A percentile compares a stretch with the other conserved stretches of the same genome.
phyloP scores from a whole-genome alignment of 2,113 vertebrate genomes.

The Labeo catla region DNA sequence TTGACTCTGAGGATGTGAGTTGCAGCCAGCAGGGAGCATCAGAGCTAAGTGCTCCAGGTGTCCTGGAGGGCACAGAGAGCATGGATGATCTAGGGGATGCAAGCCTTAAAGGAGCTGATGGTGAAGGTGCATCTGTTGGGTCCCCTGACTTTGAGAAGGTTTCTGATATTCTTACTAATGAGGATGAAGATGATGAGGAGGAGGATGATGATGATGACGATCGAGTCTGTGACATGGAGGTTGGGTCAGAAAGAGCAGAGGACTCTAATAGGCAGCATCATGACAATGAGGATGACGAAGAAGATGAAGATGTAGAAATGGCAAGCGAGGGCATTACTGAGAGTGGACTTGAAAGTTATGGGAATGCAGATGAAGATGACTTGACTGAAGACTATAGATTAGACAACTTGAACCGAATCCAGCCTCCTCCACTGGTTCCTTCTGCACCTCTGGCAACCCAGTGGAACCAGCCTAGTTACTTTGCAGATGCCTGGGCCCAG shows the following conservation, averaged over 20 bases:
- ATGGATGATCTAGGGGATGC: conserved; percentile 78
- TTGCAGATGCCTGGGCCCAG: conserved; percentile 70
- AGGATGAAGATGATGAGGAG: conserved; percentile 66
- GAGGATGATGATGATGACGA: conserved; percentile 67
- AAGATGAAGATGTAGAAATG: conserved; percentile 80
- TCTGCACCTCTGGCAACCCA: conserved; percentile 63
- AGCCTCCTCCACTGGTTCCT: conserved; percentile 62
- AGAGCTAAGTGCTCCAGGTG: conserved; percentile 77
- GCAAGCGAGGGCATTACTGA: conserved; percentile 79
- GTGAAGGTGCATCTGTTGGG: conserved; percentile 74
- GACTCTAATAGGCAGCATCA: conserved; percentile 62
- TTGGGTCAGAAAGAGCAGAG: conserved; percentile 74
- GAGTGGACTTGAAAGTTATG: conserved; percentile 80
- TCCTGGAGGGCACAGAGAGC: conserved; percentile 80
- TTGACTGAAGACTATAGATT: conserved; percentile 76
- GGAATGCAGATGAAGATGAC: conserved; percentile 79
- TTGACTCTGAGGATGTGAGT: conserved; percentile 81
- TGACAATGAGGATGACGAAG: conserved; percentile 71
- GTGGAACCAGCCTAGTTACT: conserved; percentile 70
- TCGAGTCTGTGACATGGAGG: conserved; percentile 79
- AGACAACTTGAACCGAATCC: conserved; percentile 75
- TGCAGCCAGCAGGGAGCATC: conserved; percentile 80
- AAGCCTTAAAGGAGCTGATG: conserved; percentile 78
- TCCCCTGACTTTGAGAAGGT: conserved; percentile 78
- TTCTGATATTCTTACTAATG: conserved; percentile 74